Evolutionary conservation across 2,797 vertebrate genomes (phyloP), one percentile per base, ranked within the genome.

Genomic region (Spinus olivaceus): DNA sequence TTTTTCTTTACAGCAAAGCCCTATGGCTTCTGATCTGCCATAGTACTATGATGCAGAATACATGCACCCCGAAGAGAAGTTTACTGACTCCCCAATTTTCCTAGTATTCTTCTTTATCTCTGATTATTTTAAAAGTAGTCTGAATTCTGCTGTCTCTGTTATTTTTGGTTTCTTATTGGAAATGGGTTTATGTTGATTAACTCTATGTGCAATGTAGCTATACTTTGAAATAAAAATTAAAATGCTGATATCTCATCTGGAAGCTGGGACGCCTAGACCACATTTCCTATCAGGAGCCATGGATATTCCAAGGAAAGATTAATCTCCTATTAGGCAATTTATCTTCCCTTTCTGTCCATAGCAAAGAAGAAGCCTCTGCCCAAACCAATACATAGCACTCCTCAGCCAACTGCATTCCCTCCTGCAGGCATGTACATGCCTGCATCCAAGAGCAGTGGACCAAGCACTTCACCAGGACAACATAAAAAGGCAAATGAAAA

Each of bases 211-310:
- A 73, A 23, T 0, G 4, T 9, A 63, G 28, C 8, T 60, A 25
- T 22, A 56, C 20, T 81, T 41, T 33, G 37, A 73, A 87, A 63
- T 3, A 66, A 16, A 69, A 86, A 70, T 54, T 59, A 32, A 71
- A 19, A 24, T 14, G 39, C 20, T 59, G 24, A 13, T 54, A 84
- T 44, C 37, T 81, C 49, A 77, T 56, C 50, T 3, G 3, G 81
- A 83, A 73, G 41, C 22, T 50, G 22, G 15, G 15, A 21, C 0
- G 1, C 63, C 39, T 32, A 71, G 42, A 74, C 12, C 9, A 67
- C 2, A 6, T 12, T 15, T 8, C 1, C 0, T 61, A 69, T 57
- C 30, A 35, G 24, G 13, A 35, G 6, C 3, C 8, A 28, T 53
- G 33, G 25, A 41, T 33, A 72, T 37, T 4, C 12, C 24, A 64